These are phyloP conservation scores for Phyllotis vaccarum DNA, from an alignment of 2,797 vertebrate species.

Conservation along the genomic window DNA sequence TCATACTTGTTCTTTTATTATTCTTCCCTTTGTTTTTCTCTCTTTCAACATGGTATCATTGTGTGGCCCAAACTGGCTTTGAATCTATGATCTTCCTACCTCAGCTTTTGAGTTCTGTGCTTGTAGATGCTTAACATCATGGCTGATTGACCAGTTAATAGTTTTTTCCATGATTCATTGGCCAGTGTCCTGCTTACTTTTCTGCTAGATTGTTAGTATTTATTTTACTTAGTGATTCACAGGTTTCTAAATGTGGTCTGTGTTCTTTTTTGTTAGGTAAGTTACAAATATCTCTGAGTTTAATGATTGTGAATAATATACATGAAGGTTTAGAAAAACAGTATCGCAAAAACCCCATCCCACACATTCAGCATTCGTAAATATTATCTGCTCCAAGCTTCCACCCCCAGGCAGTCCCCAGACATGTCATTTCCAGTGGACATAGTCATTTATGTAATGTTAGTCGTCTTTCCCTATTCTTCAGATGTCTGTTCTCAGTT, in stretches of 20 bases:
- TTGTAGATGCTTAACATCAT: not conserved
- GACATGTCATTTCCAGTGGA: not conserved
- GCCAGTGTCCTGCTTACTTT: not conserved
- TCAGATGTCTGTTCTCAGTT: not conserved
- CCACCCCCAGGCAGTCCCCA: not conserved
- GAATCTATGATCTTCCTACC: not conserved
- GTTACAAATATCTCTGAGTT: not conserved
- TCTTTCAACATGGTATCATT: not conserved
- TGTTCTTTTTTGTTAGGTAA: not conserved
- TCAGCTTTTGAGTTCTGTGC: not conserved
- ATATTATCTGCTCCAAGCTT: not conserved
- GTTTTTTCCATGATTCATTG: conserved; percentile 16
- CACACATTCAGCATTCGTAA: not conserved
- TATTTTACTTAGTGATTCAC: not conserved
- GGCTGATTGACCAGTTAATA: not conserved
- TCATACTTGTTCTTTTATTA: not conserved
- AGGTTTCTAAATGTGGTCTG: not conserved
- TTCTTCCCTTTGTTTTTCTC: not conserved
- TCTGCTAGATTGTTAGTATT: not conserved
- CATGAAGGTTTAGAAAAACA: not conserved
- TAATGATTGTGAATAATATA: not conserved
- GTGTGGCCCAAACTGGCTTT: not conserved
- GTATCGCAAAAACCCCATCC: not conserved
- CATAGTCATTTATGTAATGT: not conserved
- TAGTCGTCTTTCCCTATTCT: not conserved